Conservation (phyloP, 1,140 invertebrate species). For the Melanaphis sacchari region DNA sequence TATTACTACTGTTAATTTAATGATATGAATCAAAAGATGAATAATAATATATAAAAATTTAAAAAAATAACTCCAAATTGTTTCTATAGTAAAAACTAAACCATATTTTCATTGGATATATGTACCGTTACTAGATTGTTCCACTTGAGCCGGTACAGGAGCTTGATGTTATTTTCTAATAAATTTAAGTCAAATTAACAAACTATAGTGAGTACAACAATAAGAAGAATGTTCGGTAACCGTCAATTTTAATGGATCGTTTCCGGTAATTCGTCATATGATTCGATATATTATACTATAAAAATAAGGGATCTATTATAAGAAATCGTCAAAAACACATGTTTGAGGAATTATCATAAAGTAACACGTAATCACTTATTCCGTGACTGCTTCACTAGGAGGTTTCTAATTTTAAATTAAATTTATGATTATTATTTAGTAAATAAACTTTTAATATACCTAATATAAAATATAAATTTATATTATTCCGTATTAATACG, state of each 20-base stretch:
- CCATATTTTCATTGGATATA: not conserved
- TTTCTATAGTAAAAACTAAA: not conserved
- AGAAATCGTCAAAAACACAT: slow-evolving; percentile 14
- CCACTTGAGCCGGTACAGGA: not conserved
- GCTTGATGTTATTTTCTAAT: not conserved
- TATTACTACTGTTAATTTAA: no score
- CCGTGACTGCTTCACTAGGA: not conserved
- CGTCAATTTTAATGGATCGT: slow-evolving; percentile 45
- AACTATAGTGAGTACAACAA: slow-evolving; percentile 12
- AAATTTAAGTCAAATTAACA: slow-evolving; percentile 15
- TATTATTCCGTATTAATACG: not conserved
- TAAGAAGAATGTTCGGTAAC: slow-evolving; percentile 4
- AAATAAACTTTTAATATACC: not conserved
- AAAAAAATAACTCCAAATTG: not conserved
- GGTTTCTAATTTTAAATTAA: not conserved
- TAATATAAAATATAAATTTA: not conserved
- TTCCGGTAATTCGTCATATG: slow-evolving; percentile 22
- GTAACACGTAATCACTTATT: not conserved
- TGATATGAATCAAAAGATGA: not conserved
- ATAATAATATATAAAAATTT: not conserved
- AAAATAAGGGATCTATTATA: not conserved
- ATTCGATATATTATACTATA: not conserved
- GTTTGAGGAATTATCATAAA: not conserved
- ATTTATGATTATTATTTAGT: not conserved
- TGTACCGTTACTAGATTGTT: slow-evolving; percentile 28